Evolutionary conservation across 2,888 invertebrate species (phyloP).

Genomic region (Orchesellides sinensis): DNA sequence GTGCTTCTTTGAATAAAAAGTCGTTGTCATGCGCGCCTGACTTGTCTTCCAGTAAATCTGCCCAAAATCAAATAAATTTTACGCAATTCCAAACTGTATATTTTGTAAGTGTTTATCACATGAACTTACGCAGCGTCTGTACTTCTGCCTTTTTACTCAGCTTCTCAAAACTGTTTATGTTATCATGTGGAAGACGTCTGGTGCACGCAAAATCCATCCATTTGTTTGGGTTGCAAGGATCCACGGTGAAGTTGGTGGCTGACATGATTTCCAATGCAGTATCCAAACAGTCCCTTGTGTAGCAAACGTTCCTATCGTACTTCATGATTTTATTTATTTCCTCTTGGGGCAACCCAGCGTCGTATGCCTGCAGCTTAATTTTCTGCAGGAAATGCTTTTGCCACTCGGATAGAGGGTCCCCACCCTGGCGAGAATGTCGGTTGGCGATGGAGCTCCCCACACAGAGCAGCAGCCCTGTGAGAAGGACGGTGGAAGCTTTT

Average conservation of each 20-base stretch:
- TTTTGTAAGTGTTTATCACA: background rate
- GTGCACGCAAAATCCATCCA: conserved; percentile 54
- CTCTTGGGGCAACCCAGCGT: conserved; percentile 32
- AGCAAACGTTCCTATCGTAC: conserved; percentile 47
- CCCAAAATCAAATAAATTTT: background rate
- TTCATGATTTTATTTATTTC: conserved; percentile 33
- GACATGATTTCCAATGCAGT: conserved; percentile 40
- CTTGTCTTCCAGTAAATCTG: conserved; percentile 30
- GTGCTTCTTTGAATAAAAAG: conserved; percentile 33
- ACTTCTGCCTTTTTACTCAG: conserved; percentile 28
- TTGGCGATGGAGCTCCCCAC: no score
- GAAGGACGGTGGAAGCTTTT: no score
- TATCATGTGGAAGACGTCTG: conserved; percentile 38
- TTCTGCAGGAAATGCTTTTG: conserved; percentile 16
- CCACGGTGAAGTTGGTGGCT: conserved; percentile 39
- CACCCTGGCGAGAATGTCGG: no score
- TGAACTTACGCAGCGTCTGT: conserved; percentile 19
- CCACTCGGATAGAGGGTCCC: no score
- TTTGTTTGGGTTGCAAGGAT: conserved; percentile 14
- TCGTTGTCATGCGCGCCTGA: conserved; percentile 31
- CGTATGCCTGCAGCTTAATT: conserved; percentile 16
- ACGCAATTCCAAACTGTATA: background rate
- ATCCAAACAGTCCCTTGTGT: conserved; percentile 25
- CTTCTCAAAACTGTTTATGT: conserved; percentile 36
- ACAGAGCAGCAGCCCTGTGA: no score